These are phyloP conservation scores for Conus canariensis DNA, from an alignment of 2,888 invertebrate species.

Conservation along the genomic window DNA sequence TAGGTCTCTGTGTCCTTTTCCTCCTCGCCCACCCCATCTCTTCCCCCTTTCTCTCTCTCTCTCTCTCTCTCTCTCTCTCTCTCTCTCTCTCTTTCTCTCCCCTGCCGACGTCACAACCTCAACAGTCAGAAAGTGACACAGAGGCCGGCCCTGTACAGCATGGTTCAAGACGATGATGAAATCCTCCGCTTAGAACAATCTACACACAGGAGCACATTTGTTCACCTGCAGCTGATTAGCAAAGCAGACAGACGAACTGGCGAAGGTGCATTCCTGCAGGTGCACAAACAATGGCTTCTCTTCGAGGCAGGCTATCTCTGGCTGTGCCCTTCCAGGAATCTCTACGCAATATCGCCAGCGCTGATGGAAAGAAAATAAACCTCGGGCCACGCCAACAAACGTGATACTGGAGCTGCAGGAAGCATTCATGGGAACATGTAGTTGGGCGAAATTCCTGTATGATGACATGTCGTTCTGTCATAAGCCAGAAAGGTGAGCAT, in stretches of 20 bases:
- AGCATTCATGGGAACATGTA: not conserved
- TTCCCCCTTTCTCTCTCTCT: not conserved
- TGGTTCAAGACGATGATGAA: not conserved
- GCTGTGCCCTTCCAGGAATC: not conserved
- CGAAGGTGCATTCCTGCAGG: not conserved
- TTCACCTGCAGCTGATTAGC: not conserved
- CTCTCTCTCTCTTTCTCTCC: not conserved
- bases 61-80: slow-evolving; percentile 1
- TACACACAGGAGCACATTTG: not conserved
- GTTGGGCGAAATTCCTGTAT: not conserved
- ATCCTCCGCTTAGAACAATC: not conserved
- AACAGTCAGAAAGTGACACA: no score
- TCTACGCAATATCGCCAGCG: not conserved
- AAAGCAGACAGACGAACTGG: not conserved
- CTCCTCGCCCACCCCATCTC: no score
- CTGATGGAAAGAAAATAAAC: not conserved
- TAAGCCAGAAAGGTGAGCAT: no score
- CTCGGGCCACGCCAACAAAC: not conserved
- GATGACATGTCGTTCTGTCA: not conserved
- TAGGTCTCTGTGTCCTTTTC: no score
- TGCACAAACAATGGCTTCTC: not conserved
- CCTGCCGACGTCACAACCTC: no score
- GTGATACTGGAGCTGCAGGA: not conserved
- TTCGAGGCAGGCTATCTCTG: not conserved
- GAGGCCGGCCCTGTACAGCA: not conserved